Percentiles rank a stretch among this genome's conserved stretches.
These are phyloP conservation scores for Parelbella ahira DNA, from an alignment of 2,888 invertebrate genomes.

Conservation along the genomic window DNA sequence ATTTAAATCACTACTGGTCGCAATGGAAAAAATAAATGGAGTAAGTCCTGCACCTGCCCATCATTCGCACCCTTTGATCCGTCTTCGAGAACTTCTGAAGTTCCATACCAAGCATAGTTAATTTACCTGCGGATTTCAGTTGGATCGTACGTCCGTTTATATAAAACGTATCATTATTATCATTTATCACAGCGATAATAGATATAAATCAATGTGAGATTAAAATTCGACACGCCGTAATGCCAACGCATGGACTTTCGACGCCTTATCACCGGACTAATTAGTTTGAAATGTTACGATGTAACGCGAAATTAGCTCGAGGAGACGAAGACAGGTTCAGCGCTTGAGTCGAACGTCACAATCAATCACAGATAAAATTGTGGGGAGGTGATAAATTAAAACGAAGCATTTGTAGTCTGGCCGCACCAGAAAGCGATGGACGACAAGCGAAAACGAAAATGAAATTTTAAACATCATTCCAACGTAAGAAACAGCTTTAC, in stretches of 20 bases:
- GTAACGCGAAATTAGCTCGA: slow-evolving; percentile 23
- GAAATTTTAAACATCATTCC: no score
- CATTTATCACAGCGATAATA: no score
- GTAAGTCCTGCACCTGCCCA: no score
- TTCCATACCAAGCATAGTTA: no score
- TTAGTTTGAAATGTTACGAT: slow-evolving; percentile 22
- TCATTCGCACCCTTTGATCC: no score
- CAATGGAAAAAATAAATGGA: no score
- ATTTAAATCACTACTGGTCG: no score
- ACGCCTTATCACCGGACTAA: slow-evolving; percentile 17
- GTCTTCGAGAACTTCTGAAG: no score
- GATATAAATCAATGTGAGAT: neutral
- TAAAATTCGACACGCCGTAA: slow-evolving; percentile 3
- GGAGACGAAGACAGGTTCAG: slow-evolving; percentile 25
- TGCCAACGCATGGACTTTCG: neutral
- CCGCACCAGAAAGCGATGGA: neutral
- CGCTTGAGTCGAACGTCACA: slow-evolving; percentile 24
- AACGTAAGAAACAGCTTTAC: no score
- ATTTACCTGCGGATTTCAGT: no score
- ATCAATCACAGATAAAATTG: slow-evolving; percentile 30
- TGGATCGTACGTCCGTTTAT: no score
- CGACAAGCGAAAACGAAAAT: neutral
- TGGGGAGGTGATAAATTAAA: slow-evolving; percentile 26
- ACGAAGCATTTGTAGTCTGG: slow-evolving; percentile 23
- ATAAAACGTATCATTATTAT: no score